Evolutionary conservation across 2,113 vertebrate species (phyloP), one percentile per base, ranked within the genome.

Genomic region (Periophthalmus modestus): DNA sequence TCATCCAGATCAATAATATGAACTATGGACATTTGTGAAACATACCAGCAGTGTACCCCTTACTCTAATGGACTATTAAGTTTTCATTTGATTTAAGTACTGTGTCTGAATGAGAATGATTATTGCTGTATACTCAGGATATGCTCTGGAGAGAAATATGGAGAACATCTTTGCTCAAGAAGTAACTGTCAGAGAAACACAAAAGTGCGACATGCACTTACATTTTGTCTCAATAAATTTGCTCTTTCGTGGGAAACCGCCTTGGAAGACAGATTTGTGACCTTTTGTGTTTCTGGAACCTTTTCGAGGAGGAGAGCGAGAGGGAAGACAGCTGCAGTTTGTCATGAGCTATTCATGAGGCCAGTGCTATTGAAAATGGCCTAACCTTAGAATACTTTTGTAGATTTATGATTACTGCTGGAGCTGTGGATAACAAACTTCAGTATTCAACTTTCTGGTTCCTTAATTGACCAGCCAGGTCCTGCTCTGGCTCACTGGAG

Each of bases 191-290:
- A 94, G 92, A 85, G 83, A 67, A 69, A 75, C 69, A 75, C 83
- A 84, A 80, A 69, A 90, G 92, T 95, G 96, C 95, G 90, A 89
- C 95, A 93, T 91, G 95, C 95, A 94, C 95, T 95, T 94, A 94
- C 93, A 94, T 88, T 91, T 88, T 91, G 96, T 98, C 93, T 98
- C 94, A 98, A 98, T 98, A 98, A 98, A 99, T 97, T 93, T 96
- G 95, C 96, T 97, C 96, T 97, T 96, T 96, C 96, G 95, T 97
- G 95, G 97, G 96, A 96, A 93, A 92, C 86, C 96, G 96, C 96
- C 91, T 98, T 89, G 96, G 95, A 96, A 93, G 93, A 95, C 95
- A 92, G 89, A 87, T 93, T 94, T 96, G 94, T 93, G 94, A 94
- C 88, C 89, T 82, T 89, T 92, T 93, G 92, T 92, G 88, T 94